phyloP scores from a whole-genome alignment of 2,888 invertebrate species.

The Eustalomyia histrio region DNA sequence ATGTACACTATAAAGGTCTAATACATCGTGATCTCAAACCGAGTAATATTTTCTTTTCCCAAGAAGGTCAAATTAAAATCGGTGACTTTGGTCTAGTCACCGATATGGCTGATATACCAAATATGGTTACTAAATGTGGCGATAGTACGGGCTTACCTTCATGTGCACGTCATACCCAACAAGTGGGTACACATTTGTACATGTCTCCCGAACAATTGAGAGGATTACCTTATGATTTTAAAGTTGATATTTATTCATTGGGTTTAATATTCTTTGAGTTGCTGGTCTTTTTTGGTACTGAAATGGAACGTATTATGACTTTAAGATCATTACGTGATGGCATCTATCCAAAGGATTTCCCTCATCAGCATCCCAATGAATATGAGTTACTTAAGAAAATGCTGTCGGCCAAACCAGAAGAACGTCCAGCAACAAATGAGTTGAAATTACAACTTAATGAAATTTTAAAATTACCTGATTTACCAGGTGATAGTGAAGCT shows the following conservation, averaged over 20 bases:
- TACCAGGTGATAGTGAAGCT: constrained; percentile 66
- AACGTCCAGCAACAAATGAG: constrained; percentile 88
- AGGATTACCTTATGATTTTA: constrained; percentile 89
- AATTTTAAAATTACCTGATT: constrained; percentile 71
- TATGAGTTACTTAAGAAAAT: constrained; percentile 87
- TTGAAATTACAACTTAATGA: constrained; percentile 79
- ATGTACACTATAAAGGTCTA: constrained; percentile 94
- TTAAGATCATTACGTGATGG: constrained; percentile 84
- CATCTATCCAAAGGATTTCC: constrained; percentile 86
- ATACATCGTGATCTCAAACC: constrained; percentile 98
- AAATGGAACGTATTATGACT: constrained; percentile 90
- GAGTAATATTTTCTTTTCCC: constrained; percentile 95
- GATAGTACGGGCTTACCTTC: constrained; percentile 73
- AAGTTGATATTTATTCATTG: constrained; percentile 96
- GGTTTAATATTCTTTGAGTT: constrained; percentile 97
- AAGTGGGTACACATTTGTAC: constrained; percentile 93
- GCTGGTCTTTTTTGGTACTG: constrained; percentile 92
- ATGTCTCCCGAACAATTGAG: constrained; percentile 98
- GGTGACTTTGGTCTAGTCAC: constrained; percentile 99
- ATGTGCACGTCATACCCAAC: constrained; percentile 82
- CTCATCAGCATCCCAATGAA: constrained; percentile 83
- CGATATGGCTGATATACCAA: constrained; percentile 84
- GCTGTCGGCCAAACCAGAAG: constrained; percentile 86
- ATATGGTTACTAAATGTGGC: constrained; percentile 74
- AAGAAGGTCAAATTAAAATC: constrained; percentile 94